Evolutionary conservation across 2,888 invertebrate genomes (phyloP).

Genomic region (Cryptocephalus primarius): DNA sequence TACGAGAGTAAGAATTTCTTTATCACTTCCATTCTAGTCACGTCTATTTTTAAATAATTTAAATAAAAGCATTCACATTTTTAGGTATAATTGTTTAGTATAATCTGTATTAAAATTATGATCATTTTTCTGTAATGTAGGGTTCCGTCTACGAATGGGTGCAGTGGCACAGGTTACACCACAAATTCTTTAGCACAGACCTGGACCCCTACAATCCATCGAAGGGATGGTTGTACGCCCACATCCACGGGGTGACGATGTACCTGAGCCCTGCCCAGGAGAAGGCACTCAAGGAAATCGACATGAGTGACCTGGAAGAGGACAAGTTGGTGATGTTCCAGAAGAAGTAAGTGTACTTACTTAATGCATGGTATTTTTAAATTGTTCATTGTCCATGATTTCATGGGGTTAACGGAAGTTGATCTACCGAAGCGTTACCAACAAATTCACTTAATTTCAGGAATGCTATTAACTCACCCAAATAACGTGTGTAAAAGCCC

Average conservation of each 20-base stretch:
- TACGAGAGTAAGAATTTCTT: too few species aligned
- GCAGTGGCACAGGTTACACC: constrained; percentile 69
- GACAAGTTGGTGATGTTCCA: constrained; percentile 77
- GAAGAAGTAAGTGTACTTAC: constrained; percentile 46
- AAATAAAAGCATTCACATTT: too few species aligned
- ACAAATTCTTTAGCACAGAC: constrained; percentile 63
- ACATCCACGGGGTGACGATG: constrained; percentile 59
- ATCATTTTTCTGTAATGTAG: constrained; percentile 36
- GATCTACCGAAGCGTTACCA: too few species aligned
- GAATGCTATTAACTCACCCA: too few species aligned
- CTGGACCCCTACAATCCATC: constrained; percentile 72
- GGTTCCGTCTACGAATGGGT: constrained; percentile 82
- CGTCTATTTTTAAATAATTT: too few species aligned
- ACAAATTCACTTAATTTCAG: too few species aligned
- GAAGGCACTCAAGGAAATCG: constrained; percentile 52
- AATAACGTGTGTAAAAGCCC: too few species aligned
- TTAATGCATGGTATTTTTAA: not conserved
- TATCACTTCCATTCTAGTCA: too few species aligned
- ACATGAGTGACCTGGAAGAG: constrained; percentile 66
- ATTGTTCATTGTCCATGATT: too few species aligned
- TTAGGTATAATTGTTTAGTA: constrained; percentile 1
- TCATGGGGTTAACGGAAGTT: too few species aligned
- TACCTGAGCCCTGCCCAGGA: constrained; percentile 55
- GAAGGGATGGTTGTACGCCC: constrained; percentile 72
- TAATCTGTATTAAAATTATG: not conserved